Conservation (phyloP, 2,113 vertebrate species). For the Myrmecophaga tridactyla region DNA sequence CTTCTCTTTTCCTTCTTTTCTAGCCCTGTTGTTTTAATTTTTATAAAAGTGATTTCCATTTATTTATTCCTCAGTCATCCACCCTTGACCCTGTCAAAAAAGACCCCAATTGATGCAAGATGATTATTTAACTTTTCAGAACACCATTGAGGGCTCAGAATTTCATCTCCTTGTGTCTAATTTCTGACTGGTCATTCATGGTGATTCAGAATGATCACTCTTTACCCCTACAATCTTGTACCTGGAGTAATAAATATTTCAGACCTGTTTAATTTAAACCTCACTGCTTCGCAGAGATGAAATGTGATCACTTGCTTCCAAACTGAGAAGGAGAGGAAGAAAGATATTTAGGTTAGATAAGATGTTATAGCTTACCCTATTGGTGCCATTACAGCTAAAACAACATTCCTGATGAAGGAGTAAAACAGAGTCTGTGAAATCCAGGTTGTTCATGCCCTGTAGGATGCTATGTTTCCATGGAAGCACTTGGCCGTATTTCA, state of each 20-base stretch:
- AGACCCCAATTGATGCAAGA: neutral
- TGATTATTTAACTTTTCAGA: neutral
- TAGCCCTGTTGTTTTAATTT: neutral
- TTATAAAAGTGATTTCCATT: neutral
- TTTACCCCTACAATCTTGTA: neutral
- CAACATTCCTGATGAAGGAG: constrained; percentile 45
- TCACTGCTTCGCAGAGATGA: neutral
- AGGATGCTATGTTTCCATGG: constrained; percentile 66
- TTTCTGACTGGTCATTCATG: neutral
- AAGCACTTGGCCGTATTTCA: constrained; percentile 60
- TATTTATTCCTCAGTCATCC: neutral
- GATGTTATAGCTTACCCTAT: neutral
- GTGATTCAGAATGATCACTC: neutral
- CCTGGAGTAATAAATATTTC: neutral
- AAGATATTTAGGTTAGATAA: constrained; percentile 49
- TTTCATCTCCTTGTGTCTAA: neutral
- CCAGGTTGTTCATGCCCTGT: constrained; percentile 31
- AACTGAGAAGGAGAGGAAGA: neutral
- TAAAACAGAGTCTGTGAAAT: constrained; percentile 41
- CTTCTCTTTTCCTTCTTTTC: neutral
- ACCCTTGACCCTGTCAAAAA: neutral
- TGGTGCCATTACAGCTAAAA: constrained; percentile 33
- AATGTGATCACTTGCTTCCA: constrained; percentile 4
- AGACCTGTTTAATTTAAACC: constrained; percentile 52
- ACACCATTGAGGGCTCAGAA: neutral